Percentiles rank a stretch among this genome's conserved stretches.
phyloP scores from a whole-genome alignment of 2,888 invertebrate species.

The Catocala sponsa region DNA sequence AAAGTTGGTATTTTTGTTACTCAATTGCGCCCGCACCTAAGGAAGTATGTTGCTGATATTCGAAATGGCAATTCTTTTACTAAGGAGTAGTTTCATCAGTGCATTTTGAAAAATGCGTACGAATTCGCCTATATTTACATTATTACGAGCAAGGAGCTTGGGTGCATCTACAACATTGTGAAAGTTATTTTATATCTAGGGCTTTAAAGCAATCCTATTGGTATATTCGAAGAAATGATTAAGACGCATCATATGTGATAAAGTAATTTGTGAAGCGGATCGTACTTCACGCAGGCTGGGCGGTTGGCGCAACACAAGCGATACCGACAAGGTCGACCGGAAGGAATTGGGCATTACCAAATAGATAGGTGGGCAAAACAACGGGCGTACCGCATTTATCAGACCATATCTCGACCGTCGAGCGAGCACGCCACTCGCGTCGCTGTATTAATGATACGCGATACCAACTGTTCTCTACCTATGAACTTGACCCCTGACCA shows the following conservation, averaged over 20 bases:
- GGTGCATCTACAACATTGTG: too few species aligned
- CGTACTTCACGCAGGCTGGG: constrained; percentile 26
- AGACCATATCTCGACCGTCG: constrained; percentile 67
- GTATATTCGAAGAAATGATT: background rate
- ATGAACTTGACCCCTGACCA: constrained; percentile 66
- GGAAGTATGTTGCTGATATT: too few species aligned
- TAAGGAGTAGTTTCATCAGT: too few species aligned
- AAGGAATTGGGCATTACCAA: constrained; percentile 79
- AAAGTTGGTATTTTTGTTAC: too few species aligned
- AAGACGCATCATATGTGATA: constrained; percentile 12
- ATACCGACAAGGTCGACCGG: constrained; percentile 78
- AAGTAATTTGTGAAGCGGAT: constrained; percentile 24
- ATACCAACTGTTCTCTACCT: constrained; percentile 56
- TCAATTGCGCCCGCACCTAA: too few species aligned
- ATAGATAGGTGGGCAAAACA: constrained; percentile 73
- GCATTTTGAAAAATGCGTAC: too few species aligned
- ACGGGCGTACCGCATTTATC: constrained; percentile 70
- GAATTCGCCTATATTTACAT: too few species aligned
- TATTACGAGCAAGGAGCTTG: too few species aligned
- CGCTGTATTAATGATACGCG: constrained; percentile 57
- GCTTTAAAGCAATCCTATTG: too few species aligned
- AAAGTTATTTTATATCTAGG: too few species aligned
- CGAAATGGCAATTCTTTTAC: too few species aligned
- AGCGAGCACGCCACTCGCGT: constrained; percentile 50
- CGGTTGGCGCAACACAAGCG: constrained; percentile 55